These are phyloP conservation scores for Coendou prehensilis DNA, from an alignment of 2,797 vertebrate genomes.

Conservation along the genomic window DNA sequence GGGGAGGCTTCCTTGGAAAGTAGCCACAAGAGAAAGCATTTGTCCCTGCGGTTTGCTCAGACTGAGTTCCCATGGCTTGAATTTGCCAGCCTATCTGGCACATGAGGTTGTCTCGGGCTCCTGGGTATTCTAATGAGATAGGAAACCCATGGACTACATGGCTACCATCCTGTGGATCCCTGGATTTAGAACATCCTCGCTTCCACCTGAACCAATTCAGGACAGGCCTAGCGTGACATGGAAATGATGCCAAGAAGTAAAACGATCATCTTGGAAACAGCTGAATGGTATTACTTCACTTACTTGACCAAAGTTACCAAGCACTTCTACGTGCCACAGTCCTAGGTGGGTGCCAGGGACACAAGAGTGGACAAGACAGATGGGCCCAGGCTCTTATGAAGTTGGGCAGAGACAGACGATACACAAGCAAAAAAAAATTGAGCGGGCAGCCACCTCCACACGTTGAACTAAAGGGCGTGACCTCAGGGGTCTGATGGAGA, in stretches of 20 bases:
- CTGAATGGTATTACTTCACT: not conserved
- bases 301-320: not conserved
- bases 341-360: not conserved
- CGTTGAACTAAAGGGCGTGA: accelerated
- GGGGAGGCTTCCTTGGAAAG: not conserved
- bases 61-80: not conserved
- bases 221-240: not conserved
- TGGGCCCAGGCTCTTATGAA: accelerated
- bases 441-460: too few species aligned
- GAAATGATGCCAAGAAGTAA: accelerated
- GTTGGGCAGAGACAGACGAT: not conserved
- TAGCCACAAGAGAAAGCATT: not conserved
- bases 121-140: not conserved
- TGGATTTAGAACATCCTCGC: not conserved
- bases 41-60: not conserved
- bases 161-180: too few species aligned
- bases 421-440: too few species aligned
- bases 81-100: not conserved
- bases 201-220: not conserved
- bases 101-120: not conserved
- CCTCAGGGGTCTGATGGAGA: not conserved
- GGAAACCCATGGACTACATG: accelerated
- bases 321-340: accelerated
- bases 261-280: not conserved
- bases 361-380: not conserved